These are phyloP conservation scores for Conus ventricosus DNA, from an alignment of 1,140 invertebrate species.

Conservation along the genomic window DNA sequence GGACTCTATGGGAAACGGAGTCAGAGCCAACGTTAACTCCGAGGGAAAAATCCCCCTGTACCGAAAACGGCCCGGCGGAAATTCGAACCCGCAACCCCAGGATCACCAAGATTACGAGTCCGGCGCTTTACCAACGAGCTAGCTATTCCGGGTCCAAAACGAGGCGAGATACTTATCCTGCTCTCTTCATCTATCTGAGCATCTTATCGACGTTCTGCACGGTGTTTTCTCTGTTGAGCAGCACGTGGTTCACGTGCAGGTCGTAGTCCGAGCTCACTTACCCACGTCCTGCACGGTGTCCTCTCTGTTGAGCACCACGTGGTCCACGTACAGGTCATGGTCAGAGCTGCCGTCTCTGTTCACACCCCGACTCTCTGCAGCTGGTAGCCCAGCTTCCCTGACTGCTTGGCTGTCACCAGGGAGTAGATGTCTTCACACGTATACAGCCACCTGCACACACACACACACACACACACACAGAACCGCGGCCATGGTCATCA, in stretches of 20 bases:
- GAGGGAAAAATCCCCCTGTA: no score
- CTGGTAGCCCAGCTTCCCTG: constrained; percentile 26
- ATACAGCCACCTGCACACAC: constrained; percentile 40
- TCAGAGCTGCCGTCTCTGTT: background rate
- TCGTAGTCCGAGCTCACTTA: constrained; percentile 13
- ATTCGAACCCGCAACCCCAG: no score
- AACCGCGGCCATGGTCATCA: no score
- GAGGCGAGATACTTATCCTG: no score
- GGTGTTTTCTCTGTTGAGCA: constrained; percentile 28
- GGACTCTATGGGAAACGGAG: no score
- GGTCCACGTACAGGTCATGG: constrained; percentile 47
- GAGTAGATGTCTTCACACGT: constrained; percentile 50
- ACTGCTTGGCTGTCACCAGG: background rate
- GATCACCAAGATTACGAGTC: no score
- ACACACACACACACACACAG: no score
- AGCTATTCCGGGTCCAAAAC: no score
- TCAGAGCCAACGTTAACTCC: no score
- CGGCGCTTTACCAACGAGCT: no score
- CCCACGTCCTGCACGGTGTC: background rate
- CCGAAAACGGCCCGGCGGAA: no score
- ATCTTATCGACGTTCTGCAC: background rate
- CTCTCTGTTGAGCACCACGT: constrained; percentile 40
- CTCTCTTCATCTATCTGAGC: no score
- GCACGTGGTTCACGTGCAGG: constrained; percentile 49
- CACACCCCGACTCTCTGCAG: constrained; percentile 26